Evolutionary conservation across 2,888 invertebrate species (phyloP).

Genomic region (Pocota personata): DNA sequence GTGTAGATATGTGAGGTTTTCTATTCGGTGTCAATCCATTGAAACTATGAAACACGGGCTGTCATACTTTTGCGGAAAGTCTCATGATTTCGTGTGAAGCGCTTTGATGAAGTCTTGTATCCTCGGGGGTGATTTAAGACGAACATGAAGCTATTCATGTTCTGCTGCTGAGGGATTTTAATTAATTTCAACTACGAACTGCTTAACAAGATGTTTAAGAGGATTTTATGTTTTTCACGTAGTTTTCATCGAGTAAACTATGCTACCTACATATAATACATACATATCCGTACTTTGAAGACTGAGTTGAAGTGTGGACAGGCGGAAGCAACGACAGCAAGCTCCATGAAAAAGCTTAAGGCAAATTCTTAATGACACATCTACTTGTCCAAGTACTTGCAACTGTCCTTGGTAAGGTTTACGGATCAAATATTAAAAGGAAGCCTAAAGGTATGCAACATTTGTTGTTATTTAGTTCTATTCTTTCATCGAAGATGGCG

Average conservation of each 20-base stretch:
- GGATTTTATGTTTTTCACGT: not conserved
- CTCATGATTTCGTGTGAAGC: not conserved
- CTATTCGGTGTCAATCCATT: no score
- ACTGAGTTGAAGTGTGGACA: not conserved
- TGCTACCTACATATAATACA: not conserved
- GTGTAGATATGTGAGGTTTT: not conserved
- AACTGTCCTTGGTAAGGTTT: no score
- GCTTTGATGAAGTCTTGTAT: conserved; percentile 3
- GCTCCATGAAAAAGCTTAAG: no score
- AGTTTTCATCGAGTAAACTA: not conserved
- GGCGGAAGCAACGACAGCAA: no score
- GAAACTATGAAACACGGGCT: not conserved
- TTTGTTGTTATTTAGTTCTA: not conserved
- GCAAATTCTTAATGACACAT: no score
- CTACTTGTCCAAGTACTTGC: no score
- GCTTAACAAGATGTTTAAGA: conserved; percentile 14
- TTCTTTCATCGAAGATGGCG: not conserved
- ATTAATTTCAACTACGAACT: conserved; percentile 26
- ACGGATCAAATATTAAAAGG: no score
- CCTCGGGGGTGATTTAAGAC: not conserved
- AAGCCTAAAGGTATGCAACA: not conserved
- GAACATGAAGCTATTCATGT: conserved; percentile 14
- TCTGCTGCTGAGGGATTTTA: conserved; percentile 4
- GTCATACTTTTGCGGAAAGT: not conserved
- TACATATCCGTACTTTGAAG: not conserved